These are phyloP conservation scores for Pseudonaja textilis DNA, from an alignment of 2,113 vertebrate species.

Conservation along the genomic window DNA sequence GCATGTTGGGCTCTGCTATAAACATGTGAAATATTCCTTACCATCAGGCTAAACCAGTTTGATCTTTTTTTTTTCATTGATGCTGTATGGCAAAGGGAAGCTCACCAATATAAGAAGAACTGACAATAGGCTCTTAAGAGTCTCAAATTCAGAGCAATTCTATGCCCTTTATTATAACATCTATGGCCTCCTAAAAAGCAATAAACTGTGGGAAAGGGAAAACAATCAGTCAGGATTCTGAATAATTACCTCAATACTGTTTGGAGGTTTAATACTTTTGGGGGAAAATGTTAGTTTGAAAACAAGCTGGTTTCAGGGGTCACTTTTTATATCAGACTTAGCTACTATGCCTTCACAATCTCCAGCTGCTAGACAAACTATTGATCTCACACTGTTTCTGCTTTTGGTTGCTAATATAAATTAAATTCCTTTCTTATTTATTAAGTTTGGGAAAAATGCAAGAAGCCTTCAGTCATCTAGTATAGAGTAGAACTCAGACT, in stretches of 20 bases:
- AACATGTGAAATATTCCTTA: not conserved
- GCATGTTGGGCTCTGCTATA: not conserved
- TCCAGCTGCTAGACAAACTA: conserved; percentile 18
- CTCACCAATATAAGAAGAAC: not conserved
- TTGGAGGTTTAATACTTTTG: conserved; percentile 26
- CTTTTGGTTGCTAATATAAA: conserved; percentile 25
- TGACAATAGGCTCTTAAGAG: not conserved
- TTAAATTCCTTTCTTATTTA: conserved; percentile 37
- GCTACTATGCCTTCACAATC: not conserved
- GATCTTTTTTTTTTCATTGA: not conserved
- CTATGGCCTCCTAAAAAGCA: not conserved
- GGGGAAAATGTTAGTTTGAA: conserved; percentile 28
- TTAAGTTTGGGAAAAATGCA: conserved; percentile 21
- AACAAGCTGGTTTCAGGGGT: conserved; percentile 23
- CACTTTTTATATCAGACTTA: conserved; percentile 11
- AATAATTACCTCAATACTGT: conserved; percentile 3
- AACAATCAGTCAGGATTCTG: conserved; percentile 22
- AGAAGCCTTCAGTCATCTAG: conserved; percentile 7
- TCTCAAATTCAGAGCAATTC: not conserved
- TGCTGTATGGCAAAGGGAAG: not conserved
- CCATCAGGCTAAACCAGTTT: not conserved
- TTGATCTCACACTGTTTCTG: conserved; percentile 37
- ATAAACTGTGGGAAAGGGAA: not conserved
- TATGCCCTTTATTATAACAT: not conserved
- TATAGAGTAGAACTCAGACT: conserved; percentile 4